Evolutionary conservation across 2,797 vertebrate species (phyloP).

Genomic region (Chaenodraco wilsoni): DNA sequence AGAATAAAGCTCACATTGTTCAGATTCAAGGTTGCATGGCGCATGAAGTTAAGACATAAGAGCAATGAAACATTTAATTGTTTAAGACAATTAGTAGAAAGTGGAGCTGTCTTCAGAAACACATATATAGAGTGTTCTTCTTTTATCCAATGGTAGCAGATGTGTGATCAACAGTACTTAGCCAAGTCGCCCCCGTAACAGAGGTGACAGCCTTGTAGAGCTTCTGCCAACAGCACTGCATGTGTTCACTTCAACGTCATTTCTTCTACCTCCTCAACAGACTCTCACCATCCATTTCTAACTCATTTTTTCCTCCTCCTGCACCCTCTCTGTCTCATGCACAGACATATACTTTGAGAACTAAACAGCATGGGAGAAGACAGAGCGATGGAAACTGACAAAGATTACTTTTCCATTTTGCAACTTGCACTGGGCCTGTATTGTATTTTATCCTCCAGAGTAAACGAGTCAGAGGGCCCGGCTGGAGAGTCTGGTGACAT

Average conservation of each 20-base stretch:
- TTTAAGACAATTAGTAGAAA: background rate
- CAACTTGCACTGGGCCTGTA: conserved; percentile 28
- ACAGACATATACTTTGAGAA: conserved; percentile 21
- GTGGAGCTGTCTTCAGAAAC: background rate
- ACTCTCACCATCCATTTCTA: conserved; percentile 27
- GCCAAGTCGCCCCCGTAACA: conserved; percentile 29
- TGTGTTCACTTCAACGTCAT: conserved; percentile 42
- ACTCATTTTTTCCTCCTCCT: conserved; percentile 12
- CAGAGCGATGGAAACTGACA: conserved; percentile 30
- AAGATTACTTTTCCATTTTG: conserved; percentile 47
- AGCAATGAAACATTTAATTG: background rate
- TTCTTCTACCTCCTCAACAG: conserved; percentile 40
- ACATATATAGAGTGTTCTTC: background rate
- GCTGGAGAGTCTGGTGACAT: conserved; percentile 34
- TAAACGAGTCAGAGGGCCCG: conserved; percentile 20
- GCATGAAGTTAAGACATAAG: background rate
- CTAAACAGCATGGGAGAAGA: conserved; percentile 11
- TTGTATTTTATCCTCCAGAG: conserved; percentile 50
- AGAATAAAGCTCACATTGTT: background rate
- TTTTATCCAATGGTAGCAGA: conserved; percentile 31
- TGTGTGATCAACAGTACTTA: conserved; percentile 41
- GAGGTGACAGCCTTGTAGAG: conserved; percentile 45
- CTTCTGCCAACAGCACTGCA: conserved; percentile 42
- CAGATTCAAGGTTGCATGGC: background rate
- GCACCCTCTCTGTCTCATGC: conserved; percentile 18